Evolutionary conservation across 2,113 vertebrate genomes (phyloP).

Genomic region (Caretta caretta): DNA sequence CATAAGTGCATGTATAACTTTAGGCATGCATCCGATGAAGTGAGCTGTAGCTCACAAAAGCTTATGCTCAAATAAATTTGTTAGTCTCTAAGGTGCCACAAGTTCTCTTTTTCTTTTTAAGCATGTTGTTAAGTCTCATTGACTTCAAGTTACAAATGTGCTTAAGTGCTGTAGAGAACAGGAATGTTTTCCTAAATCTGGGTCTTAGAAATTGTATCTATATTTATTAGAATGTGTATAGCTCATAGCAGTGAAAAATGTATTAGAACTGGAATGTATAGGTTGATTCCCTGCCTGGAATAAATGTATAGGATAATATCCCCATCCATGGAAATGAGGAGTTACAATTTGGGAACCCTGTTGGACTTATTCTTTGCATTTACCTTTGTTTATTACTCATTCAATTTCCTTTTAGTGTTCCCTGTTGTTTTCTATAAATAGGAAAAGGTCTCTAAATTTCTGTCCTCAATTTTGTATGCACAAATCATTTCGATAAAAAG

Average conservation of each 20-base stretch:
- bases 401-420: neutral
- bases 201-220: neutral
- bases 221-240: neutral
- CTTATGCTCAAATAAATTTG: too few species aligned
- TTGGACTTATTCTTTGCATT: neutral
- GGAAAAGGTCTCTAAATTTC: neutral
- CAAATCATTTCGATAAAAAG: neutral
- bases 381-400: neutral
- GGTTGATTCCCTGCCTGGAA: neutral
- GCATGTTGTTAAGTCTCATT: neutral
- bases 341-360: neutral
- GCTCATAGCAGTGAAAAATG: neutral
- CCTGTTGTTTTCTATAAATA: neutral
- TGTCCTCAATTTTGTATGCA: neutral
- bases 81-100: too few species aligned
- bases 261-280: neutral
- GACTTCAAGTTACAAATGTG: neutral
- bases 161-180: neutral
- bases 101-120: neutral
- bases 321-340: neutral
- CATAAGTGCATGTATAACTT: neutral
- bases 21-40: neutral
- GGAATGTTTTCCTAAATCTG: neutral
- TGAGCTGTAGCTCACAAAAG: too few species aligned
- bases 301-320: neutral